Base-by-base conservation (phyloP, 2,113 vertebrate species). In the Phaethornis superciliosus region DNA sequence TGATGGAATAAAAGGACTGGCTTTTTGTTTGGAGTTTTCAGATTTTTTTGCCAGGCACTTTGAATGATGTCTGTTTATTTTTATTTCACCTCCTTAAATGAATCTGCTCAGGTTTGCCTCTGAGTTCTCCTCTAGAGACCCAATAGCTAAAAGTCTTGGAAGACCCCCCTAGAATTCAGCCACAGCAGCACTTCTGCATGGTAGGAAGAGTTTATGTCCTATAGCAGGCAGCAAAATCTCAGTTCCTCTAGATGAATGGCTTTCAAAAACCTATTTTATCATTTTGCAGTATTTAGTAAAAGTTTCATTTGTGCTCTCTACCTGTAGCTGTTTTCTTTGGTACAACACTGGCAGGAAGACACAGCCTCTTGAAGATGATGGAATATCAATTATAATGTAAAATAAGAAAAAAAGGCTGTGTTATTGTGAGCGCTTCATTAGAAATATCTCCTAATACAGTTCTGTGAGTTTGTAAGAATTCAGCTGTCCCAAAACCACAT, bases 211-310 rank as follows among this genome's bases (percentile, higher is more conserved):
- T 54, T 76, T 49, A 10, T 14, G 15, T 37, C n/a, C 75, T 44
- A 12, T 1, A 30, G 54, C 49, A 52, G 65, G 32, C 42, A 52
- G n/a, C 4, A 2, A 77, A 90, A 68, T 33, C 60, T 44, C 9
- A 1, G 2, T 37, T 81, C 42, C 16, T 47, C 26, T 24, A 7
- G 15, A 15, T 4, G 8, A 35, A 14, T 1, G 3, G 47, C 15
- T 47, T 37, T 46, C 30, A 14, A 7, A 37, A 27, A 67, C 22
- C 15, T 62, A 7, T 58, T 51, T 51, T 8, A 23, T 28, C 35
- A 23, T 10, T 65, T 51, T 32, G 10, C 18, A 13, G 10, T 2
- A 6, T 32, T 42, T 40, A 46, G 33, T 33, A 16, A 16, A 35
- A 26, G 15, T 8, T 80, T 55, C 22, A 4, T 10, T 33, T 21